Evolutionary conservation across 1,140 invertebrate species (phyloP).

Genomic region (Hyles vespertilio): DNA sequence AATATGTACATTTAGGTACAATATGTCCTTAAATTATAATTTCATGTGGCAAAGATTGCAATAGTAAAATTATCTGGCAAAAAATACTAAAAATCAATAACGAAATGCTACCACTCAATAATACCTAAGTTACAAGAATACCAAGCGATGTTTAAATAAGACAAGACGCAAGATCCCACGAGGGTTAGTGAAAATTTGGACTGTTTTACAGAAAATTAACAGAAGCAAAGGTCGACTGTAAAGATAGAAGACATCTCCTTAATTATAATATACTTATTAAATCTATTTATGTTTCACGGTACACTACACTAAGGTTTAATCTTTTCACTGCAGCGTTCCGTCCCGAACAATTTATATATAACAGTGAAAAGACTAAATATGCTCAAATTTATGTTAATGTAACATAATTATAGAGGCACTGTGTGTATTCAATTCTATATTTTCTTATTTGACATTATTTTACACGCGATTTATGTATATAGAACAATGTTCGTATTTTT

Average conservation of each 20-base stretch:
- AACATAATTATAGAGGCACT: conserved; percentile 77
- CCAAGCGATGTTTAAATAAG: too few relatives aligned
- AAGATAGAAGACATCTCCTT: conserved; percentile 43
- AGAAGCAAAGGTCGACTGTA: conserved; percentile 27
- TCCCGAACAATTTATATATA: conserved; percentile 19
- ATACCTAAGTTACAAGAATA: conserved; percentile 23
- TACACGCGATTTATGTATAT: conserved; percentile 40
- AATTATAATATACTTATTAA: conserved; percentile 67
- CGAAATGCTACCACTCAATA: conserved; percentile 27
- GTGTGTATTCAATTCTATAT: conserved; percentile 73
- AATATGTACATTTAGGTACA: conserved; percentile 30
- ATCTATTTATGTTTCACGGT: conserved; percentile 58
- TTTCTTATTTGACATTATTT: conserved; percentile 47
- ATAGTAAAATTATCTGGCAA: conserved; percentile 23
- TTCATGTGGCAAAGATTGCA: conserved; percentile 35
- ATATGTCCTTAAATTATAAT: conserved; percentile 17
- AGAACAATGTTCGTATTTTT: conserved; percentile 30
- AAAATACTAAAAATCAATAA: conserved; percentile 20
- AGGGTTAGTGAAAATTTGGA: conserved; percentile 5
- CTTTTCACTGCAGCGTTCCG: conserved; percentile 45
- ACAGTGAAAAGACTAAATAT: conserved; percentile 68
- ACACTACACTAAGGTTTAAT: conserved; percentile 63
- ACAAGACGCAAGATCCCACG: too few relatives aligned
- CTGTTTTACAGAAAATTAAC: conserved; percentile 16
- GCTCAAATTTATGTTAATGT: conserved; percentile 77